phyloP scores from a whole-genome alignment of 2,797 vertebrate genomes.

The Bovichtus variegatus region DNA sequence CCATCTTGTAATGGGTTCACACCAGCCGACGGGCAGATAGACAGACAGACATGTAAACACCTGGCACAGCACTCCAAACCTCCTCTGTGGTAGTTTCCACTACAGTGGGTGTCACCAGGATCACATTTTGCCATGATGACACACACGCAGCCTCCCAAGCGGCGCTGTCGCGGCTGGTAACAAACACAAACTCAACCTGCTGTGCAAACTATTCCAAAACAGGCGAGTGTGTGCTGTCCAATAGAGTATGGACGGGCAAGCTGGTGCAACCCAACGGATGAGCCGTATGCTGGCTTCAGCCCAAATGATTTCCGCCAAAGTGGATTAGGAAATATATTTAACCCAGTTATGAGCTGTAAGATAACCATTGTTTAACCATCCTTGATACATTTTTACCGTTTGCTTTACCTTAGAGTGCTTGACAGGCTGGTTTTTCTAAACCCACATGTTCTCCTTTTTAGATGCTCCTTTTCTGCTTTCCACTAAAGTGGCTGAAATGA shows the following conservation, averaged over 20 bases:
- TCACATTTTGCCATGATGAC: too few species aligned
- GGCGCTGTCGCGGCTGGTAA: too few species aligned
- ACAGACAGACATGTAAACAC: too few species aligned
- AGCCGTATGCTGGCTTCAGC: conserved; percentile 38
- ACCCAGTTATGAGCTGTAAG: background rate
- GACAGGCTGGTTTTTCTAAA: background rate
- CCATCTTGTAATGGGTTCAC: too few species aligned
- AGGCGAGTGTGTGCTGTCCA: background rate
- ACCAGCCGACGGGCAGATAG: too few species aligned
- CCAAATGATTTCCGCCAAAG: conserved; percentile 40
- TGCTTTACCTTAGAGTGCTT: background rate
- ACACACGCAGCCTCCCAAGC: too few species aligned
- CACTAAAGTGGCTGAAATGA: background rate
- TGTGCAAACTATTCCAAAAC: conserved; percentile 14
- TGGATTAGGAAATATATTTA: conserved; percentile 21
- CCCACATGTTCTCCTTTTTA: too few species aligned
- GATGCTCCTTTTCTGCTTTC: background rate
- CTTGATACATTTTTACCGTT: background rate
- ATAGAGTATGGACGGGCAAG: conserved; percentile 16
- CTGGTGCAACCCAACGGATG: conserved; percentile 20
- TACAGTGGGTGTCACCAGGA: too few species aligned
- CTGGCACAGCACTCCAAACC: too few species aligned
- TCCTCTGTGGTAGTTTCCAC: too few species aligned
- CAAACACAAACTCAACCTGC: conserved; percentile 9
- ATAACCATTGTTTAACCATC: background rate